These are phyloP conservation scores for Proterorhinus semilunaris DNA, from an alignment of 2,113 vertebrate genomes.

Conservation along the genomic window DNA sequence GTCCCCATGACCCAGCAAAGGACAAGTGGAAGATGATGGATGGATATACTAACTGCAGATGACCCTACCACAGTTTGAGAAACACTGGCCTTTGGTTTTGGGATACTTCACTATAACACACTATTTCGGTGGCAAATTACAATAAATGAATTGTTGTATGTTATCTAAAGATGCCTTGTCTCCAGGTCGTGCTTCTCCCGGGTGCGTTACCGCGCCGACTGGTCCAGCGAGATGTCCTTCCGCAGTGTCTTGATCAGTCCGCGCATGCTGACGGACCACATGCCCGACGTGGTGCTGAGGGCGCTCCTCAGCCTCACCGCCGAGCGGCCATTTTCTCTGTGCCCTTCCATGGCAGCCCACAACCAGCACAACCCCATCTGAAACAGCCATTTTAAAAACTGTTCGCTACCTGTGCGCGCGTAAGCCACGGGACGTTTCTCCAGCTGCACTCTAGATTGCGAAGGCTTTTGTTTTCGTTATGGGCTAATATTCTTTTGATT, in stretches of 20 bases:
- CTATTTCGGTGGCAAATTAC: neutral
- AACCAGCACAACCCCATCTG: conserved; percentile 70
- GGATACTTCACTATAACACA: no score
- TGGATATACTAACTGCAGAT: no score
- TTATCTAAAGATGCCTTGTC: neutral
- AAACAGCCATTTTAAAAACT: conserved; percentile 26
- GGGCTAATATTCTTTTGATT: conserved; percentile 15
- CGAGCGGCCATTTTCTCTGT: conserved; percentile 74
- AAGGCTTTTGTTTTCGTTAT: neutral
- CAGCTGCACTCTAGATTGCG: neutral
- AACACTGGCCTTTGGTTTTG: no score
- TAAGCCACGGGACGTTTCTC: neutral
- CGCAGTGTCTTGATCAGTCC: conserved; percentile 90
- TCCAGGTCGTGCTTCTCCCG: conserved; percentile 84
- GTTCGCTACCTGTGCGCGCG: neutral
- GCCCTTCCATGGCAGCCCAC: conserved; percentile 68
- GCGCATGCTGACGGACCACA: conserved; percentile 92
- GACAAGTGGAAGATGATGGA: no score
- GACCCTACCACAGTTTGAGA: no score
- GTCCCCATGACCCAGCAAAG: no score
- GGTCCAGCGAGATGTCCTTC: conserved; percentile 84
- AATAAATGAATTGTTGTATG: neutral
- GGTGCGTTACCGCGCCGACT: conserved; percentile 79
- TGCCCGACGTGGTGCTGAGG: conserved; percentile 85
- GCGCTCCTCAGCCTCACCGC: conserved; percentile 81